Base-by-base conservation (phyloP, 2,888 invertebrate genomes). In the Hedya salicella region DNA sequence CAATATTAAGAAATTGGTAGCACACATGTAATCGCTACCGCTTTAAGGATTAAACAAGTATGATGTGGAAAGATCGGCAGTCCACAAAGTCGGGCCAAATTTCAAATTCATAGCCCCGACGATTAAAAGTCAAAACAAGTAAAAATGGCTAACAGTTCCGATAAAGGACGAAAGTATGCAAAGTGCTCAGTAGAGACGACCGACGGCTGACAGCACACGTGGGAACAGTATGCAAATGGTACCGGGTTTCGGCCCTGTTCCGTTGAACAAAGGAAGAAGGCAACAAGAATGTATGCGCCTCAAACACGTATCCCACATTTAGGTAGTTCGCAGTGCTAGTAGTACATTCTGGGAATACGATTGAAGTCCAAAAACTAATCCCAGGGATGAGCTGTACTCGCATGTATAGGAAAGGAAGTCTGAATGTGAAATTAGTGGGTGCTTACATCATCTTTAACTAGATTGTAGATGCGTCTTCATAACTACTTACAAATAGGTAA, bases 191-290 rank as follows among this genome's bases (percentile, higher is more conserved):
- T 70, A 68, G 70, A 60, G 71, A 71, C 67, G 71, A 73, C 69
- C 73, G 70, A 74, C 75, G 76, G 81, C 83, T 82, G 86, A 86
- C 83, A 76, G 81, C 77, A 79, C 86, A 78, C 86, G 81, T 78
- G 79, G 84, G 86, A 86, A 83, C 85, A 76, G 76, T 84, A 87
- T 87, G 88, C 86, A 85, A 88, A 88, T 87, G 77, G 76, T 62
- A 70, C 72, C 70, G 74, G 75, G 79, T 85, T 85, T 83, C 71
- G 80, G 84, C 72, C 70, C 73, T 72, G 74, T 76, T 77, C 71
- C 80, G 82, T 82, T 81, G 81, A 13, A 44, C 32, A 57, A 32
- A 46, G 17, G 57, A 32, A 57, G 57, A 57, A 46, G 44, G 57
- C 46, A 32, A 57, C 32, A 57, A 17, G 32, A 19, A 19, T 32